phyloP scores from a whole-genome alignment of 2,888 invertebrate genomes.

The Metellina segmentata region DNA sequence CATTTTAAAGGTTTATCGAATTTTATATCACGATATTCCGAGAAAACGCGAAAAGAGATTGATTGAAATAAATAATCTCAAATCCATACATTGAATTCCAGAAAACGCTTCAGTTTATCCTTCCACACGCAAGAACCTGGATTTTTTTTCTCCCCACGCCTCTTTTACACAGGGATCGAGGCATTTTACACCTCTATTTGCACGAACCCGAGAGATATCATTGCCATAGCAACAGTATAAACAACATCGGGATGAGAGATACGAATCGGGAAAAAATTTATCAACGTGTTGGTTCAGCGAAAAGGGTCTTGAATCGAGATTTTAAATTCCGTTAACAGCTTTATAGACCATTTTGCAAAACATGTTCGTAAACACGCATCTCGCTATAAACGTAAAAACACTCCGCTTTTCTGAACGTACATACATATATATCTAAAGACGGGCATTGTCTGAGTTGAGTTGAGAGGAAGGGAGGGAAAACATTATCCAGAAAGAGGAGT shows the following conservation, averaged over 20 bases:
- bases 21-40: neutral
- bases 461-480: constrained; percentile 21
- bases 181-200: constrained; percentile 51
- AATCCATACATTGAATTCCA: constrained; percentile 1
- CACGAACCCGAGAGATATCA: constrained; percentile 3
- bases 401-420: neutral
- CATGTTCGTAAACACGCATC: constrained; percentile 2
- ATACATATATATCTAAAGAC: neutral
- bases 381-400: neutral
- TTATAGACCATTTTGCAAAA: constrained; percentile 66
- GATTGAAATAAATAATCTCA: constrained; percentile 11
- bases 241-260: constrained; percentile 16
- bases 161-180: too few relatives aligned
- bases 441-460: neutral
- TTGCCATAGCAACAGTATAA: constrained; percentile 39
- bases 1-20: constrained; percentile 1
- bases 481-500: constrained; percentile 46
- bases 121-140: neutral
- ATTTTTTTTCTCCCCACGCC: neutral
- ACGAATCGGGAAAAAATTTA: constrained; percentile 53
- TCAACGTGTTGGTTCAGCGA: constrained; percentile 47
- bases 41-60: neutral
- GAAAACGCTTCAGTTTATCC: neutral
- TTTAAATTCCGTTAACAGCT: constrained; percentile 66
- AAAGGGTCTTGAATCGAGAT: constrained; percentile 19